A percentile compares a stretch with the other conserved stretches of the same genome.
phyloP scores from a whole-genome alignment of 2,888 invertebrate genomes.

The Eilema griseolum region DNA sequence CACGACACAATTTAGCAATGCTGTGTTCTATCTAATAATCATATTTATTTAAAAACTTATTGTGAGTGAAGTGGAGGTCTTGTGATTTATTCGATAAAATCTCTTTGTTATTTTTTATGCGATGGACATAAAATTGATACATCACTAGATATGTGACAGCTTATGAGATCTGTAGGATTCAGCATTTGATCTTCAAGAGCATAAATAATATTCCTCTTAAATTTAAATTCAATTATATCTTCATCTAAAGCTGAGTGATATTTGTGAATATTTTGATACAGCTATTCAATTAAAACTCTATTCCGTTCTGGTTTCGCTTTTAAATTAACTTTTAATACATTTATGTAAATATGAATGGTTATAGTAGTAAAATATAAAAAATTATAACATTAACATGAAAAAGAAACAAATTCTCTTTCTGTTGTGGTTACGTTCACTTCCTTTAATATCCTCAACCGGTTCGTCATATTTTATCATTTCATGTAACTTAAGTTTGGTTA shows the following conservation, averaged over 20 bases:
- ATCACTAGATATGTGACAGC: slow-evolving; percentile 45
- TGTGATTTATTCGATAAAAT: slow-evolving; percentile 65
- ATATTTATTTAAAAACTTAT: slow-evolving; percentile 65
- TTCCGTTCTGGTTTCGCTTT: neutral
- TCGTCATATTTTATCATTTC: neutral
- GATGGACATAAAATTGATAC: slow-evolving; percentile 49
- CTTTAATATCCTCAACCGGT: neutral
- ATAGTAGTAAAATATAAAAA: neutral
- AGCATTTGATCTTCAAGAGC: slow-evolving; percentile 26
- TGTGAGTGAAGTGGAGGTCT: slow-evolving; percentile 59
- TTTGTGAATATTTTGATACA: neutral
- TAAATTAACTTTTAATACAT: neutral
- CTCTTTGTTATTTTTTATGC: slow-evolving; percentile 57
- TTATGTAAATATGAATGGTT: neutral
- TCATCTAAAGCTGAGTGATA: neutral
- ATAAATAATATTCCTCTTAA: slow-evolving; percentile 9
- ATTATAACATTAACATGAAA: neutral
- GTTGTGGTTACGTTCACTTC: slow-evolving; percentile 2
- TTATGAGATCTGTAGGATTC: slow-evolving; percentile 28
- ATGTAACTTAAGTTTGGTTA: slow-evolving; percentile 16
- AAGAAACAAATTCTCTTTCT: neutral
- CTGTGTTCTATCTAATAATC: slow-evolving; percentile 65
- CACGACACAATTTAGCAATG: slow-evolving; percentile 72
- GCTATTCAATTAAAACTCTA: neutral
- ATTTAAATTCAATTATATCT: neutral